These are phyloP conservation scores for Drosophila barbarae DNA, from an alignment of 2,888 invertebrate genomes.

Conservation along the genomic window DNA sequence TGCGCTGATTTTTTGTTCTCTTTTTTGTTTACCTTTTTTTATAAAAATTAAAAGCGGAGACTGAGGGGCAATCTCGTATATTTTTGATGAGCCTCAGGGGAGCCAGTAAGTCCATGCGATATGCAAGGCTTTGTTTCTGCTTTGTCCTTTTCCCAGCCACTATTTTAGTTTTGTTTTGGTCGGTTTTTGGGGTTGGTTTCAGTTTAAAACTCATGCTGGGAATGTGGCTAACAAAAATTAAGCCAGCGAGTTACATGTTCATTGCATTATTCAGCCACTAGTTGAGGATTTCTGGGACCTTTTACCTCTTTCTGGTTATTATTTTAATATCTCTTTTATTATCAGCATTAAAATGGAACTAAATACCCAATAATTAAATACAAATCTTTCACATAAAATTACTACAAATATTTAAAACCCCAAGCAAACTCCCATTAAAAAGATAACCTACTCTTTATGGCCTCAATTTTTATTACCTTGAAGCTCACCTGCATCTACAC, in stretches of 20 bases:
- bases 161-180: conserved; percentile 11
- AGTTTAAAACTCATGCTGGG: conserved; percentile 9
- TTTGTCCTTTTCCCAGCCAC: conserved; percentile 8
- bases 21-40: conserved; percentile 20
- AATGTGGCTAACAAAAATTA: conserved; percentile 5
- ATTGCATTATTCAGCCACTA: not conserved
- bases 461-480: conserved; percentile 1
- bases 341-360: not conserved
- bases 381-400: not conserved
- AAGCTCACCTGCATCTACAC: conserved; percentile 3
- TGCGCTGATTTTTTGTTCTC: conserved; percentile 24
- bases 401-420: not conserved
- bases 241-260: not conserved
- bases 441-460: not conserved
- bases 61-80: conserved; percentile 33
- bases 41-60: conserved; percentile 59
- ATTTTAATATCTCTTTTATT: not conserved
- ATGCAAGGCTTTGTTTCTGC: conserved; percentile 17
- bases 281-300: too few species aligned
- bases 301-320: not conserved
- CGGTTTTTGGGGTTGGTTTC: conserved; percentile 1
- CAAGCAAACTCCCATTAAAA: not conserved
- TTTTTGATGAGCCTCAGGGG: conserved; percentile 53
- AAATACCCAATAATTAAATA: not conserved
- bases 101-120: conserved; percentile 38